Conservation (phyloP, 2,113 vertebrate species). For the Indicator maculatus region DNA sequence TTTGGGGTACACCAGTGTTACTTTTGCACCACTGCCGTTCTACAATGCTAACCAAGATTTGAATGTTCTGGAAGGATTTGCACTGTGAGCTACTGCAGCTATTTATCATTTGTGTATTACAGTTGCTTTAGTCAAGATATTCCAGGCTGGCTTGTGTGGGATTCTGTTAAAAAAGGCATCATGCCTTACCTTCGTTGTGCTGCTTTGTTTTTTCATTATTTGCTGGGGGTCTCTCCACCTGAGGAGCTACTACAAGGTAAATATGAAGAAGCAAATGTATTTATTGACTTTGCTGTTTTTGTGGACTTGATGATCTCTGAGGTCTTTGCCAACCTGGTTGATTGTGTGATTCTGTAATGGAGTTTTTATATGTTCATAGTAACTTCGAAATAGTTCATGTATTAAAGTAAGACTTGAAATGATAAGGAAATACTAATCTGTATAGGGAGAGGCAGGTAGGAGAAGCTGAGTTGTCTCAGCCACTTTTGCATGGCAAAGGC, state of each 20-base stretch:
- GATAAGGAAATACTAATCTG: background rate
- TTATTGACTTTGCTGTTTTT: background rate
- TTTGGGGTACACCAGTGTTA: background rate
- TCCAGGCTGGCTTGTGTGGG: constrained; percentile 85
- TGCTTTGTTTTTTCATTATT: constrained; percentile 92
- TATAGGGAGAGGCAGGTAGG: background rate
- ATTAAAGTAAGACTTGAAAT: background rate
- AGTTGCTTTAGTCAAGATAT: constrained; percentile 78
- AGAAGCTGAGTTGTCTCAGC: background rate
- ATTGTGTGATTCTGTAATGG: too few species aligned
- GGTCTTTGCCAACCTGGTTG: too few species aligned
- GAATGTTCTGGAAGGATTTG: background rate
- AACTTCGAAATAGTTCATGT: background rate
- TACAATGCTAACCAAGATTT: background rate
- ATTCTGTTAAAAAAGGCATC: constrained; percentile 86
- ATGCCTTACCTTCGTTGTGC: constrained; percentile 91
- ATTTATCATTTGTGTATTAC: constrained; percentile 35
- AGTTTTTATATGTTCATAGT: background rate
- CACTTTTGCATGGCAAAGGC: background rate
- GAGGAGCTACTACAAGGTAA: constrained; percentile 85
- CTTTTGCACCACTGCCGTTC: background rate
- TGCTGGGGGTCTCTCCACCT: constrained; percentile 91
- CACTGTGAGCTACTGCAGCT: background rate
- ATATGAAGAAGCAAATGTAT: background rate
- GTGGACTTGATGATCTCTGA: background rate